Evolutionary conservation across 2,797 vertebrate species (phyloP).

Genomic region (Glyptemys insculpta): DNA sequence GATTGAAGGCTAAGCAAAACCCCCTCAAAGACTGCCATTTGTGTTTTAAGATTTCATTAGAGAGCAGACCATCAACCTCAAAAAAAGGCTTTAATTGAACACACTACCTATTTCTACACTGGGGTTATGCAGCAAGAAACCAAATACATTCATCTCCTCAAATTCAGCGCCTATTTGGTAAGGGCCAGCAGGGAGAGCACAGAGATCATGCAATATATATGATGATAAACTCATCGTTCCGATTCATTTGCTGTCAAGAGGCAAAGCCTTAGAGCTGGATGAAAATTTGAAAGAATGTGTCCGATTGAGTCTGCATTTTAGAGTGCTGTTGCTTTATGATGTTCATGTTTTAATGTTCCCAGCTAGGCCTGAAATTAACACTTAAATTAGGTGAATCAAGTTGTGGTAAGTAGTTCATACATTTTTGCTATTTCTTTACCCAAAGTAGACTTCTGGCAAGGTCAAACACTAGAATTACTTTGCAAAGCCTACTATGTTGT

Average conservation of each 20-base stretch:
- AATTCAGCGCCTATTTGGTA: not conserved
- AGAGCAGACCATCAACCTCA: not conserved
- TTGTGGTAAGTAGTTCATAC: not conserved
- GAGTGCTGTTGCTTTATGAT: not conserved
- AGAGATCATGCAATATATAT: not conserved
- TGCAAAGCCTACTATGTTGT: not conserved
- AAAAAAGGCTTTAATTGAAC: not conserved
- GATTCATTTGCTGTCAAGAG: not conserved
- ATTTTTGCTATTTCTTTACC: not conserved
- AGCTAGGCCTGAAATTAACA: not conserved
- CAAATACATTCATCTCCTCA: not conserved
- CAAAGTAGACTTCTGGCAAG: rapidly evolving
- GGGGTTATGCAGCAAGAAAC: not conserved
- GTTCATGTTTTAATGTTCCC: not conserved
- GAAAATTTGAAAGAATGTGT: not conserved
- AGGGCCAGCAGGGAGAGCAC: not conserved
- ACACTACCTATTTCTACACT: not conserved
- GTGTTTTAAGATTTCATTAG: not conserved
- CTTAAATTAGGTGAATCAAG: not conserved
- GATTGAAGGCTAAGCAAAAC: not conserved
- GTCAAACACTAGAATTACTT: not conserved
- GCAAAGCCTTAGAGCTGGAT: not conserved
- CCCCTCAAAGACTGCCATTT: not conserved
- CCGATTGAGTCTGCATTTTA: not conserved
- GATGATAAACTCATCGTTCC: not conserved